Base-by-base conservation (phyloP, 2,888 invertebrate species). In the Thecophora atra region DNA sequence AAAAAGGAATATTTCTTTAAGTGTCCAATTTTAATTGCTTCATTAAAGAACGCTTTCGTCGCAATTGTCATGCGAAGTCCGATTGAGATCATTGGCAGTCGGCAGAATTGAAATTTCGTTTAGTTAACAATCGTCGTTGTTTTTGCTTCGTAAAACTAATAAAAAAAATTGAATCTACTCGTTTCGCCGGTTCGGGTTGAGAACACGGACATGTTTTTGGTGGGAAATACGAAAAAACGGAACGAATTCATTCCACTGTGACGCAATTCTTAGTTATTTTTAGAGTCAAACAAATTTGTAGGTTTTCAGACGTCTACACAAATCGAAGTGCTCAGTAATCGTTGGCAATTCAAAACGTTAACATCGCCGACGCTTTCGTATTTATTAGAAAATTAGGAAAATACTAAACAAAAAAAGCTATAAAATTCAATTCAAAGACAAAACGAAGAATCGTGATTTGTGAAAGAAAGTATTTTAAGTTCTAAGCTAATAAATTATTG, bases 231-330 rank as follows among this genome's bases (percentile, higher is more conserved):
- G 44, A 44, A 44, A 44, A 44, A 44, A 44, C 13, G 13, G 8
- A 7, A 13, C 7, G 8, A 13, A 44, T 13, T 11, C 44, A 11
- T 63, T 74, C 47, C 72, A 72, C 70, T 76, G 74, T 77, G 78
- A 78, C 77, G 78, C 73, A 74, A 77, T 69, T 47, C 6, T 30
- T 66, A 19, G 37, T 71, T 68, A 54, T 68, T 74, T 66, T 71
- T 69, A 66, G 71, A 56, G 26, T 47, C 58, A 30, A 54, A 70
- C n/a, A 69, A 54, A 21, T 63, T 66, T 72, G 24, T 28, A 65
- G 52, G 75, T 74, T 74, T 76, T 68, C 74, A 76, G 65, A 74
- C 77, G 74, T 60, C 68, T 37, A 37, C 7, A 37, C 37, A 11
- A 37, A 37, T 37, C 37, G 37, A 37, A 72, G 72, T 74, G 26